phyloP scores from a whole-genome alignment of 2,797 vertebrate species.

The Pteropus rufus region DNA sequence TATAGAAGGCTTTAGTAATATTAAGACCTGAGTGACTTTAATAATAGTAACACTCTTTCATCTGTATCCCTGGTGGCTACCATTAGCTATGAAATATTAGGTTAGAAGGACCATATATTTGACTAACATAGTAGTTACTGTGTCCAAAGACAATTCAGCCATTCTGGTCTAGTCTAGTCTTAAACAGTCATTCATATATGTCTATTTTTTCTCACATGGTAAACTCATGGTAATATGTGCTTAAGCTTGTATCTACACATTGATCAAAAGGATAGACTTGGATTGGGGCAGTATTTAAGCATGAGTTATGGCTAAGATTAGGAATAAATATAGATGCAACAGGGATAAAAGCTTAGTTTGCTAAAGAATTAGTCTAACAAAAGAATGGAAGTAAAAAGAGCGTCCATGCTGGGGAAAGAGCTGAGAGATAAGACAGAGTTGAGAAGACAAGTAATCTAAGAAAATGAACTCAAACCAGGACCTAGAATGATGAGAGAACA shows the following conservation, averaged over 20 bases:
- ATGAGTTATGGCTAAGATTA: constrained; percentile 5
- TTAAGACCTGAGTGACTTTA: background rate
- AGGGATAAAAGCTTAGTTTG: constrained; percentile 17
- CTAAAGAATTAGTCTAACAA: constrained; percentile 30
- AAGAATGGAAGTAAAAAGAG: background rate
- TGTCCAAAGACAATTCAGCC: background rate
- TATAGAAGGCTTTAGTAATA: background rate
- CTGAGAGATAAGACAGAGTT: background rate
- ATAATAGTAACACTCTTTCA: background rate
- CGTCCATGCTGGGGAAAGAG: background rate
- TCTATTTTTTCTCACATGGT: background rate
- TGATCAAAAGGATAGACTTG: background rate
- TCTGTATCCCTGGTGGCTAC: background rate
- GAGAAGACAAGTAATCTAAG: background rate
- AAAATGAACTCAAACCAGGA: background rate
- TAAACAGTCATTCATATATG: background rate
- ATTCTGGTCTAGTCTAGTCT: background rate
- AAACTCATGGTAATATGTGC: background rate
- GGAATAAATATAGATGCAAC: background rate
- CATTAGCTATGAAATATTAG: background rate
- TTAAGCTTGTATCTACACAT: background rate
- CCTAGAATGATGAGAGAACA: background rate
- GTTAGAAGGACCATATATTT: background rate
- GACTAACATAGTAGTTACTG: background rate
- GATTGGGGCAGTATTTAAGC: background rate